Evolutionary conservation across 2,888 invertebrate genomes (phyloP).

Genomic region (Plusia festucae): DNA sequence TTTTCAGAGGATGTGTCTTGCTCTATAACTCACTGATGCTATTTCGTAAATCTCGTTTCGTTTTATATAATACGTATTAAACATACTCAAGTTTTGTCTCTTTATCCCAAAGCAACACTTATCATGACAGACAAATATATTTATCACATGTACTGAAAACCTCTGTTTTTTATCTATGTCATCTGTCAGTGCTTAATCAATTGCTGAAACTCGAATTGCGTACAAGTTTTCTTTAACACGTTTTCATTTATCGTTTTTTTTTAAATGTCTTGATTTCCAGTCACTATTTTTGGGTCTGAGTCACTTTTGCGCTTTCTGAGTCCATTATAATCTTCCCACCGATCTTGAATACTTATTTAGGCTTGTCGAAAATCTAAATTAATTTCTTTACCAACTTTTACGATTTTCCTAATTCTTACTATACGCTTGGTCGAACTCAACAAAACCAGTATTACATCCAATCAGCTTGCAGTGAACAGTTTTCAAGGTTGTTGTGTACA

Average conservation of each 20-base stretch:
- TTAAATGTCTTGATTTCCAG: not conserved
- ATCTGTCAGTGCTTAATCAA: conserved; percentile 54
- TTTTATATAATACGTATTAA: conserved; percentile 27
- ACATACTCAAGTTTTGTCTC: conserved; percentile 18
- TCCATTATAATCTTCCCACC: not conserved
- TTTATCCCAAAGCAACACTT: conserved; percentile 33
- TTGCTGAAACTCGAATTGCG: conserved; percentile 20
- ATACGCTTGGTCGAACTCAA: not conserved
- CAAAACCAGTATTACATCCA: conserved; percentile 1
- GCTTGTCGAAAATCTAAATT: not conserved
- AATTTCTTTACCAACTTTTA: not conserved
- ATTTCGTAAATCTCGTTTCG: conserved; percentile 2
- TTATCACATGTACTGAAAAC: conserved; percentile 31
- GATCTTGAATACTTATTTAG: not conserved
- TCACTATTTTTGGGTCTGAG: not conserved
- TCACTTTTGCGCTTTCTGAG: not conserved
- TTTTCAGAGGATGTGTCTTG: too few species aligned
- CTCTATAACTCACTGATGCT: not conserved
- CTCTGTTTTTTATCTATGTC: conserved; percentile 33
- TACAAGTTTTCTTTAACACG: not conserved
- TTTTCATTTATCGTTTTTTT: too few species aligned
- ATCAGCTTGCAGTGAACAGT: not conserved
- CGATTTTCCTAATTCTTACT: not conserved
- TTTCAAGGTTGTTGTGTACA: conserved; percentile 10
- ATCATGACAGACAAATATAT: conserved; percentile 42